Evolutionary conservation across 2,113 vertebrate species (phyloP).

Genomic region (Mirza zaza): DNA sequence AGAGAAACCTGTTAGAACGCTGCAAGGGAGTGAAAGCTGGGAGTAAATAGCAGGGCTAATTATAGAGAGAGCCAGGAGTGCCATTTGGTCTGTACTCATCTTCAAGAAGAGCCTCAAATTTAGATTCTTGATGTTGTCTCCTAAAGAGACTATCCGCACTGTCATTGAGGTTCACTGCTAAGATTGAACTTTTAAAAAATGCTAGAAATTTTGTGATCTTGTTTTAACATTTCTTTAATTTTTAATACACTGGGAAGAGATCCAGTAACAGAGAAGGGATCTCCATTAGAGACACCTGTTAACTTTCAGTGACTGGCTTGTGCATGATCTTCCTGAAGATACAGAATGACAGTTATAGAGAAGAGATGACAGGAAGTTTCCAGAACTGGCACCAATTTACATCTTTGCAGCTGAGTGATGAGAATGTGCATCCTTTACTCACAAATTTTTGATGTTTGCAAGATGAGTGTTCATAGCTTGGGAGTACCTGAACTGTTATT

Average conservation of each 20-base stretch:
- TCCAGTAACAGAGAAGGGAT: background rate
- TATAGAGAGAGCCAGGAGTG: background rate
- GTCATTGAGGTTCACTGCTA: background rate
- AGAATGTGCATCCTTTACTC: background rate
- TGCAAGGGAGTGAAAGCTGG: background rate
- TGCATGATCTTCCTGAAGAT: background rate
- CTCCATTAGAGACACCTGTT: background rate
- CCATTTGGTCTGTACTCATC: background rate
- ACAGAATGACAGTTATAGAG: background rate
- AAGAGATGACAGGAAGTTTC: background rate
- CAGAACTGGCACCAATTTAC: background rate
- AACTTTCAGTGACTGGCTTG: background rate
- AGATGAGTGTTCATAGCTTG: background rate
- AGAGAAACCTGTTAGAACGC: background rate
- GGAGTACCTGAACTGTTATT: background rate
- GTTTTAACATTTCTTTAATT: background rate
- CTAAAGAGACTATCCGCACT: background rate
- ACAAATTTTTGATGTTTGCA: background rate
- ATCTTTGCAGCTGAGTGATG: background rate
- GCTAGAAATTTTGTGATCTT: background rate
- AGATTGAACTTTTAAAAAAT: background rate
- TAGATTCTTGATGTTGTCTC: background rate
- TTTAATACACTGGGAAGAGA: background rate
- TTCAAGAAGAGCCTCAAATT: background rate
- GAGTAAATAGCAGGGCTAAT: background rate